Percentiles rank a stretch among this genome's conserved stretches.
Conservation (phyloP, 2,888 invertebrate genomes). For the Halictus ligatus region DNA sequence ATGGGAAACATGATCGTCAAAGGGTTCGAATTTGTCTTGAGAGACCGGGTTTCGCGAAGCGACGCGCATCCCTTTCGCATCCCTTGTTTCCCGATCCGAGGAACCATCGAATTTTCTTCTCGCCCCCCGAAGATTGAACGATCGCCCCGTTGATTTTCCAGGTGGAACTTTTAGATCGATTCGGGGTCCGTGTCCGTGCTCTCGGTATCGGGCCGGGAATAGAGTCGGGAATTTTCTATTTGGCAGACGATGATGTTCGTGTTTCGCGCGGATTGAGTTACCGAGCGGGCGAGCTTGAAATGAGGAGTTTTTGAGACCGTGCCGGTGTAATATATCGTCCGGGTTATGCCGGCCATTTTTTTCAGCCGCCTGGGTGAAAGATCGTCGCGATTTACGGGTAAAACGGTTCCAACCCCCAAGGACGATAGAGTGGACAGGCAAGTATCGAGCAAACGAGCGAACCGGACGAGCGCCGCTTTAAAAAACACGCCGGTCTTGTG, state of each 20-base stretch:
- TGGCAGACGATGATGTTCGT: not conserved
- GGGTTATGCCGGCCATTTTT: slow-evolving; percentile 65
- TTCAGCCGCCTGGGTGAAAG: slow-evolving; percentile 68
- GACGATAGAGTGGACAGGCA: slow-evolving; percentile 62
- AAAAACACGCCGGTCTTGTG: slow-evolving; percentile 20
- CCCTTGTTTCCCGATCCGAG: not conserved
- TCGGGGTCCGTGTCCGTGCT: not conserved
- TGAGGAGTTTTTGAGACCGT: slow-evolving; percentile 56
- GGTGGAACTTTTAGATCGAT: not conserved
- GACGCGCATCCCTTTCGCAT: not conserved
- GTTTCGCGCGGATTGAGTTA: slow-evolving; percentile 54
- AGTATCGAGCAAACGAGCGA: slow-evolving; percentile 62
- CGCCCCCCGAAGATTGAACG: not conserved
- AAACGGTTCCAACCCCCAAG: slow-evolving; percentile 69
- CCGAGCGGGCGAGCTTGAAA: slow-evolving; percentile 26
- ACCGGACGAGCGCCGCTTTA: slow-evolving; percentile 36
- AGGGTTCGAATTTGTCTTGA: not conserved
- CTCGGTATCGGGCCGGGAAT: not conserved
- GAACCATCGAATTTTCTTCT: not conserved
- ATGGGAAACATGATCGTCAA: not conserved
- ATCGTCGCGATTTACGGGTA: slow-evolving; percentile 72
- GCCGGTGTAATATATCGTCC: slow-evolving; percentile 51
- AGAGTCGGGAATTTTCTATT: not conserved
- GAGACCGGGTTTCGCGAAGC: not conserved
- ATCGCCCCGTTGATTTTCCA: not conserved